Evolutionary conservation across 2,113 vertebrate species (phyloP), one percentile per base, ranked within the genome.

Genomic region (Globicephala melas): DNA sequence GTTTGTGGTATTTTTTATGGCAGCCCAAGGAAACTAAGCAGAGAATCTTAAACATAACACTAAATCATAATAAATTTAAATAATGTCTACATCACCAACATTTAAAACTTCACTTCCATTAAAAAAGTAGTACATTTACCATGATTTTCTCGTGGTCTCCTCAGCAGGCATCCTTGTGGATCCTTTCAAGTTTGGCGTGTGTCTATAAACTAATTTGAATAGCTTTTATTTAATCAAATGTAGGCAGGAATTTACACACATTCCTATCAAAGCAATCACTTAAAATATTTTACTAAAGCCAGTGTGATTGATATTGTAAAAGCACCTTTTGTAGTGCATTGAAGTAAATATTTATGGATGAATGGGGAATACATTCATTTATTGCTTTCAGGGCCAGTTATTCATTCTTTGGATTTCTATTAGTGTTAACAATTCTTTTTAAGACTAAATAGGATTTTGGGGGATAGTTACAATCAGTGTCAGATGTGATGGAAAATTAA

Each of bases 211-310:
- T 44, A 47, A 94, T 68, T 77, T 63, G 73, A 89, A 50, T 67
- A 71, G 65, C 31, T 89, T 89, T 89, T 86, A 62, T 87, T 91
- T 91, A 63, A 93, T 84, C 76, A 85, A 89, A 63, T 13, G 60
- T 33, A 31, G 15, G 23, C 3, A 41, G 36, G 38, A 67, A 82
- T 89, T 53, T 81, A 91, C 71, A 38, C n/a, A 74, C n/a, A 50
- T 81, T 92, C 15, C 76, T 47, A 36, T 74, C 36, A 81, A 93
- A 94, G 47, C 12, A 86, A 55, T 68, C 41, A 73, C 26, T 93
- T 58, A 53, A 93, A 65, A 76, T 87, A 94, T 41, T 65, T 91
- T 15, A 80, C 18, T 74, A 68, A 67, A 55, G 33, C 4, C 44
- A 31, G 13, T 33, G 62, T 23, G 44, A 14, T 1, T 55, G n/a